Conservation (phyloP, 2,888 invertebrate genomes). For the Congeria kusceri region DNA sequence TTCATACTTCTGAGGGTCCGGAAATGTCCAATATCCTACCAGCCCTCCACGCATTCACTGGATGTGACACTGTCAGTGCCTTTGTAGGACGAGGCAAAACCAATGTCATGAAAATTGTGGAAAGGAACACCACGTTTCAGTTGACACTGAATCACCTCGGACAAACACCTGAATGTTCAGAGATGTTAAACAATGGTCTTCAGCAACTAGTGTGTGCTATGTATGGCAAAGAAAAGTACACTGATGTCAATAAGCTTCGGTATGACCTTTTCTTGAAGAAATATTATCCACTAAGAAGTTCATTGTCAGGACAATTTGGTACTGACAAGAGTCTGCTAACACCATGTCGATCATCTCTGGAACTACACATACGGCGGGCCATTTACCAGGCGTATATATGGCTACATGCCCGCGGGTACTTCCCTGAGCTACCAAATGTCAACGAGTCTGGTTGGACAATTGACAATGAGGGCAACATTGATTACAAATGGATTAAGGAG, state of each 20-base stretch:
- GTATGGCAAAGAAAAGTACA: constrained; percentile 11
- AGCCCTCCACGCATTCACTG: constrained; percentile 43
- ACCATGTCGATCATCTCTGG: constrained; percentile 35
- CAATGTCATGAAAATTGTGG: constrained; percentile 18
- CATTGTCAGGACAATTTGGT: not conserved
- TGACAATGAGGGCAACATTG: not conserved
- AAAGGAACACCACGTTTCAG: not conserved
- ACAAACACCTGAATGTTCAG: not conserved
- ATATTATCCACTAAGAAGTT: not conserved
- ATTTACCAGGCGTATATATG: constrained; percentile 52
- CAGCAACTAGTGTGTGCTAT: constrained; percentile 7
- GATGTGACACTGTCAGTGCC: constrained; percentile 52
- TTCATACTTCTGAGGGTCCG: constrained; percentile 16
- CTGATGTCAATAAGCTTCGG: constrained; percentile 11
- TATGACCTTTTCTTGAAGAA: constrained; percentile 4
- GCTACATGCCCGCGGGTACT: constrained; percentile 20
- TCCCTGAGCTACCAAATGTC: constrained; percentile 17
- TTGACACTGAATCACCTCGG: not conserved
- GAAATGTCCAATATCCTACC: constrained; percentile 31
- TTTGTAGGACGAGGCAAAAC: constrained; percentile 52
- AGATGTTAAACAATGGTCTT: not conserved
- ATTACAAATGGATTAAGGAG: not conserved
- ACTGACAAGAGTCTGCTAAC: constrained; percentile 46
- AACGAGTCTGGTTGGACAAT: constrained; percentile 32
- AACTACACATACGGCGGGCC: constrained; percentile 38